Conservation (phyloP, 2,888 invertebrate genomes). For the Thyatira batis region DNA sequence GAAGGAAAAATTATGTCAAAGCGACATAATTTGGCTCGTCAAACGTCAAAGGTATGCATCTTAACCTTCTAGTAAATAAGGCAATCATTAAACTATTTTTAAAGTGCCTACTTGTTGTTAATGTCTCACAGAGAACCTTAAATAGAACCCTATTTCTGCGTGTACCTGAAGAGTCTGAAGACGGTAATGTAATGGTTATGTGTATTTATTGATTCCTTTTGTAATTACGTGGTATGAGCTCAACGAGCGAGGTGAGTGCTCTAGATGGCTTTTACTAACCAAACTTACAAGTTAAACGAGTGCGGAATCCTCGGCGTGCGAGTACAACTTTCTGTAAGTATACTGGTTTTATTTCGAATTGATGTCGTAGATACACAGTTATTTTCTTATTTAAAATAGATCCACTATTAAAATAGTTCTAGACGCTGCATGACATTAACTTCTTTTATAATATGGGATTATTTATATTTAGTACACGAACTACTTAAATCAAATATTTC, state of each 20-base stretch:
- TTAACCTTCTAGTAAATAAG: no score
- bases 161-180: not conserved
- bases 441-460: not conserved
- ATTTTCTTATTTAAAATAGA: not conserved
- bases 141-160: not conserved
- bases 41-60: no score
- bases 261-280: slow-evolving; percentile 4
- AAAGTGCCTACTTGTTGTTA: not conserved
- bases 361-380: not conserved
- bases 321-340: not conserved
- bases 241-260: not conserved
- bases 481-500: no score
- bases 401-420: not conserved
- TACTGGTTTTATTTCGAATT: slow-evolving; percentile 1
- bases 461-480: not conserved
- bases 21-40: no score
- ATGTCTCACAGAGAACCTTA: not conserved
- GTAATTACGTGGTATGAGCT: slow-evolving; percentile 1
- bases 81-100: not conserved
- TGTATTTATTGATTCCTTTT: slow-evolving; percentile 2
- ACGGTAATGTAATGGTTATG: slow-evolving; percentile 11
- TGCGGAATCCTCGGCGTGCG: slow-evolving; percentile 1
- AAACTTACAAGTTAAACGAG: not conserved
- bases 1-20: no score
- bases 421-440: not conserved